phyloP scores from a whole-genome alignment of 2,113 vertebrate genomes.

The Theropithecus gelada region DNA sequence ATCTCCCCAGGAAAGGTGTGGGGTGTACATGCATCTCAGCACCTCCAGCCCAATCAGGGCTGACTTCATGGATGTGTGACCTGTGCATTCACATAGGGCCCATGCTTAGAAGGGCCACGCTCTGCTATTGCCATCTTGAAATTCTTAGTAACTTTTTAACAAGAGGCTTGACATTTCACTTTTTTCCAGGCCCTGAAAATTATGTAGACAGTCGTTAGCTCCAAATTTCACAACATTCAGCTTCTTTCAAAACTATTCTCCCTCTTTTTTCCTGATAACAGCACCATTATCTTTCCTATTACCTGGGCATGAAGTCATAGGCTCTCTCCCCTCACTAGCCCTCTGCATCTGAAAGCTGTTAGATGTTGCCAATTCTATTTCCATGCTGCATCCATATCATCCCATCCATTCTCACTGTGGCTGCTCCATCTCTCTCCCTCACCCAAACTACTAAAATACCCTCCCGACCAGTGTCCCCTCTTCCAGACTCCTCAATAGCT shows the following conservation, averaged over 20 bases:
- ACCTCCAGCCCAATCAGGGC: background rate
- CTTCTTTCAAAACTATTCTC: background rate
- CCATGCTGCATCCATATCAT: background rate
- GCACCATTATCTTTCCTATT: background rate
- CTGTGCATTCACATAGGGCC: background rate
- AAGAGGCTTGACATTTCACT: background rate
- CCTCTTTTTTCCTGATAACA: background rate
- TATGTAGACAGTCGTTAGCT: background rate
- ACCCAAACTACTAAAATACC: background rate
- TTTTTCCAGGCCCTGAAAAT: background rate
- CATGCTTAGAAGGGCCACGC: background rate
- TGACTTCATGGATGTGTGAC: background rate
- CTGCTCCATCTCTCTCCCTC: background rate
- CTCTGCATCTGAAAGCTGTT: background rate
- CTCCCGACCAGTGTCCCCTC: background rate
- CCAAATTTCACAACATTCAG: background rate
- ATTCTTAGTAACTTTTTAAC: too few relatives aligned
- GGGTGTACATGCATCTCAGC: accelerated
- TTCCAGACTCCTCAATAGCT: background rate
- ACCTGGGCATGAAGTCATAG: background rate
- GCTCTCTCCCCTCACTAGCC: background rate
- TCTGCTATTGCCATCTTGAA: background rate
- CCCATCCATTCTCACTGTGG: background rate
- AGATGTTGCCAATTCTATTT: background rate
- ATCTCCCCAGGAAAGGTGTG: background rate